Base-by-base conservation (phyloP, 2,113 vertebrate genomes). In the Caracal caracal region DNA sequence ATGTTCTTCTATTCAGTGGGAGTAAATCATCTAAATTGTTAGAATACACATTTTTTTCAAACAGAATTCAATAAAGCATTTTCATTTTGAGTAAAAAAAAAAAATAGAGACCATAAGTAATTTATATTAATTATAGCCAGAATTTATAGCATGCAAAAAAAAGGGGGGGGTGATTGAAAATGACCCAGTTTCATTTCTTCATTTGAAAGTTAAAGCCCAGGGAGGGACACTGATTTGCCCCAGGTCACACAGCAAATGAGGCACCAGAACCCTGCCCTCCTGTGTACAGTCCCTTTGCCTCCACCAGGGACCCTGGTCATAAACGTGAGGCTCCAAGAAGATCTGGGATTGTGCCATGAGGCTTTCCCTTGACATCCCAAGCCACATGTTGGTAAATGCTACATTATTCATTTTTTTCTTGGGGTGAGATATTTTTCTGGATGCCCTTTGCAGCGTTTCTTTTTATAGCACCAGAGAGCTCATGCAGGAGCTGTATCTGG, bases 381-480 rank as follows among this genome's bases (percentile, higher is more conserved):
- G 79, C 49, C 20, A 88, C 28, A 70, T 35, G 11, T 40, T n/a
- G n/a, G 17, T 73, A 66, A 93, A 11, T 20, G 33, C 16, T 68
- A 13, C 59, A 70, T 90, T 83, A 97, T 35, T 90, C 94, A 87
- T 94, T 75, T 82, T 76, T 86, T 53, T 63, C 96, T 82, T 66
- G 73, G 53, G 66, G 75, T 75, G 43, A 73, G 88, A 90, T 68
- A 20, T 56, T 95, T 96, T 93, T 73, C 80, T 87, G 79, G 89
- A 94, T 68, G 93, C 49, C 75, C 78, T 95, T 66, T 92, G 28
- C 20, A 24, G 75, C 28, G 17, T 94, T 96, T 93, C 94, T 95
- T 93, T 97, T 96, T 92, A 94, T 95, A 97, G 94, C 35, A 84
- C 30, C 65, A 56, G 65, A 81, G 7, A 85, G 35, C 51, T 82